Evolutionary conservation across 2,113 vertebrate genomes (phyloP), one percentile per base, ranked within the genome.

Genomic region (Dicaeum eximium): DNA sequence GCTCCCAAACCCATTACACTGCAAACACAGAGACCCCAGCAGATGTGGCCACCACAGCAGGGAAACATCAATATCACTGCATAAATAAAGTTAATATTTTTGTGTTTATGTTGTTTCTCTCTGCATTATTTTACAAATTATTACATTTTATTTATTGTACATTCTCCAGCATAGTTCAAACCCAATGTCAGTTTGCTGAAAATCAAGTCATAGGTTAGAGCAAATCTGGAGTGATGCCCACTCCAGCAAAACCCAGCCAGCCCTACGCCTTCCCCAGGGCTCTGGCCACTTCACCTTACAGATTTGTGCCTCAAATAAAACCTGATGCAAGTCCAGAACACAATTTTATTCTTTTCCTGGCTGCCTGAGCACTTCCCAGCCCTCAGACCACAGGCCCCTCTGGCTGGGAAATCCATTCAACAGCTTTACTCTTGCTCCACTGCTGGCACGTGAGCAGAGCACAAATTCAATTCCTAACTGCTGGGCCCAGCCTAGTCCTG

Each of bases 401-500:
- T 1, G 1, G 56, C n/a, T 62, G 35, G 48, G 35, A 67, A 86
- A 92, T 62, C 35, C 44, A 85, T 37, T 24, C 45, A 65, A 16
- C 37, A 14, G 12, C 70, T 88, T 74, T 35, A 62, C 58, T 48
- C 61, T 78, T 1, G 0, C 38, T 54, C 30, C 4, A 3, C 37
- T 4, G 4, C n/a, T 2, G 10, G n/a, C 1, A 6, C 0, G 0
- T 2, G 79, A 80, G 79, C 0, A 0, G 14, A 72, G 57, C 33
- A 47, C 20, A 70, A 70, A 80, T 8, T 70, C 37, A 53, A 87
- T 78, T 70, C 28, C 45, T 48, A 42, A 91, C 71, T 64, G 71
- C 38, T 42, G 57, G 10, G 54, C 25, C 47, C 58, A 62, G 70
- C 38, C 71, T 48, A 50, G 48, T 40, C 58, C 62, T 77, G 74